Evolutionary conservation across 1,140 invertebrate genomes (phyloP), one percentile per base, ranked within the genome.

Genomic region (Belonocnema kinseyi): DNA sequence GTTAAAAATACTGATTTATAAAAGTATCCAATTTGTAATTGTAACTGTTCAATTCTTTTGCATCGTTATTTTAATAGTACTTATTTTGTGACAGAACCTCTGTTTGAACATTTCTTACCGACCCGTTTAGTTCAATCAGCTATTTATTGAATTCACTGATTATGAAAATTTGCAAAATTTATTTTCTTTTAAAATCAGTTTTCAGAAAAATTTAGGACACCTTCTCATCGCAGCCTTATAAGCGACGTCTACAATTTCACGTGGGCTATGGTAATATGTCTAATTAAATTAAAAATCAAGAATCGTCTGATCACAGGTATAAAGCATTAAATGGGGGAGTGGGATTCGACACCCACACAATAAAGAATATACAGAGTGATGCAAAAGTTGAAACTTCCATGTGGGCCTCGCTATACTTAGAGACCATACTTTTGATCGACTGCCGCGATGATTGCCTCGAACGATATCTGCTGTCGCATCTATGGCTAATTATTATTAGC

Each of bases 401-500:
- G n/a, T 54, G 8, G 53, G 16, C 53, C 17, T 17, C 40, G 40
- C 17, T 17, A 19, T n/a, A 54, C 5, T 33, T 54, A 16, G 17
- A 54, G 53, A 19, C 16, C 17, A 19, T 54, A 19, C 53, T n/a
- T 87, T 87, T 87, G 78, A 86, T 85, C 81, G 78, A 82, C 66
- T 73, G 81, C 83, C 82, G 82, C 78, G 80, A 80, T 84, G 77
- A 86, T 85, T 85, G 81, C 81, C 77, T 76, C 76, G 73, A 77
- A 76, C 78, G 83, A 82, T 86, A 85, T 87, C 85, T 85, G 82
- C 83, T 82, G 79, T 76, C 77, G 80, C 82, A 87, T 87, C 80
- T 80, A 50, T 71, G 76, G 71, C 83, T 86, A 87, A 86, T 84
- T 84, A 86, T 85, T 84, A 85, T 85, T 86, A 85, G 80, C 76